Conservation (phyloP, 2,797 vertebrate species). For the Choloepus didactylus region DNA sequence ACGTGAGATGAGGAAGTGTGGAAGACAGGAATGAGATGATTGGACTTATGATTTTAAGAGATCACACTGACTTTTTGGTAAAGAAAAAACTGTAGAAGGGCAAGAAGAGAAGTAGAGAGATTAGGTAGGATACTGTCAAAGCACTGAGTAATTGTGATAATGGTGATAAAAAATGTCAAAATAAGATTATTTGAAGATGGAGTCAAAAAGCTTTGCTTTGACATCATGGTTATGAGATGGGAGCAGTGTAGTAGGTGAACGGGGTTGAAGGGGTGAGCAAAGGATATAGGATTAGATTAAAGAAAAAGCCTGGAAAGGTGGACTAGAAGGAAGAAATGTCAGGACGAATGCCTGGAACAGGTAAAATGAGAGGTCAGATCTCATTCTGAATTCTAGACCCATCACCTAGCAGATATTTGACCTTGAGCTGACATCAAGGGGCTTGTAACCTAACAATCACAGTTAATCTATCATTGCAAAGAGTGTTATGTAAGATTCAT, state of each 20-base stretch:
- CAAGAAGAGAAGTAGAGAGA: neutral
- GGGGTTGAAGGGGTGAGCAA: neutral
- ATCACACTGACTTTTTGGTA: neutral
- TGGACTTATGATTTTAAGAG: neutral
- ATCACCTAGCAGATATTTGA: neutral
- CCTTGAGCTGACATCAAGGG: neutral
- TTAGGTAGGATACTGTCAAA: neutral
- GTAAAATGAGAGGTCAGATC: neutral
- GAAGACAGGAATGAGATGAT: neutral
- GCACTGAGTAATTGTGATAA: neutral
- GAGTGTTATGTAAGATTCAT: neutral
- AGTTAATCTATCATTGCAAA: neutral
- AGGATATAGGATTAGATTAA: neutral
- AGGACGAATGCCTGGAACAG: neutral
- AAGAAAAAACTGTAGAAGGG: neutral
- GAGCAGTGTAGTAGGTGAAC: neutral
- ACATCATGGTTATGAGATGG: neutral
- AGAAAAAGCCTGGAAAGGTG: neutral
- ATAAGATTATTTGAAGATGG: neutral
- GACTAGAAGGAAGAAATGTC: neutral
- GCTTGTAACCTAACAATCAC: neutral
- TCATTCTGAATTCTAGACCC: slow-evolving; percentile 9
- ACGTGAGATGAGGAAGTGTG: neutral
- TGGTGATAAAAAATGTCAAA: neutral
- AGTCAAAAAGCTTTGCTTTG: neutral